These are phyloP conservation scores for Drosophila repletoides DNA, from an alignment of 1,140 invertebrate genomes.

Conservation along the genomic window DNA sequence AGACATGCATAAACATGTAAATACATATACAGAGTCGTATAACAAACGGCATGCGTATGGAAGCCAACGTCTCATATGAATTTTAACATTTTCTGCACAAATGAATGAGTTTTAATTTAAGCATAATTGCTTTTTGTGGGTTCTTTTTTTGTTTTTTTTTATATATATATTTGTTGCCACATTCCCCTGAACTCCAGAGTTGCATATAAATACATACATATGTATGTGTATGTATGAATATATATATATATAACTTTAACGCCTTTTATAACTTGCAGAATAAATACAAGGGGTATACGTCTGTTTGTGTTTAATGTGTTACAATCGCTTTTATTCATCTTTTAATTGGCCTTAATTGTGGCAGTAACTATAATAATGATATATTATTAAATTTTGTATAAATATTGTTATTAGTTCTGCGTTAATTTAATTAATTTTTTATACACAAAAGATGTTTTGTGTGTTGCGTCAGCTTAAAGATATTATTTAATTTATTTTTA, in stretches of 20 bases:
- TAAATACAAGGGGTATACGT: conserved; percentile 3
- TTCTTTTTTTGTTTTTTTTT: conserved; percentile 37
- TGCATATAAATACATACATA: too few species aligned
- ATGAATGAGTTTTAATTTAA: conserved; percentile 81
- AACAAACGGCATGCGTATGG: conserved; percentile 44
- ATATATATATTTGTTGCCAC: conserved; percentile 29
- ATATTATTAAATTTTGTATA: too few species aligned
- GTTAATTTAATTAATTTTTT: too few species aligned
- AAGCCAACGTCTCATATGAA: conserved; percentile 56
- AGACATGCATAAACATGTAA: conserved; percentile 5
- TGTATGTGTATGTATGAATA: background rate
- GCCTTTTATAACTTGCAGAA: conserved; percentile 18
- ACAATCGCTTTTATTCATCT: background rate
- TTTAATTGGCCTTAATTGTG: too few species aligned
- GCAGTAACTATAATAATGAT: too few species aligned
- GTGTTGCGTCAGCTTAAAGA: too few species aligned
- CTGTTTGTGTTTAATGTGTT: background rate
- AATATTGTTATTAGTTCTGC: too few species aligned
- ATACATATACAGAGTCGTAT: conserved; percentile 3
- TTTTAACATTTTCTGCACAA: conserved; percentile 64
- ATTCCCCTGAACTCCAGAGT: conserved; percentile 22
- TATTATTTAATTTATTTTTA: too few species aligned
- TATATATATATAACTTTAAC: conserved; percentile 22
- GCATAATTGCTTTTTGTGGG: conserved; percentile 76
- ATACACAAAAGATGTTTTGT: too few species aligned